These are phyloP conservation scores for Drosophila ogumai DNA, from an alignment of 1,140 invertebrate genomes.

Conservation along the genomic window DNA sequence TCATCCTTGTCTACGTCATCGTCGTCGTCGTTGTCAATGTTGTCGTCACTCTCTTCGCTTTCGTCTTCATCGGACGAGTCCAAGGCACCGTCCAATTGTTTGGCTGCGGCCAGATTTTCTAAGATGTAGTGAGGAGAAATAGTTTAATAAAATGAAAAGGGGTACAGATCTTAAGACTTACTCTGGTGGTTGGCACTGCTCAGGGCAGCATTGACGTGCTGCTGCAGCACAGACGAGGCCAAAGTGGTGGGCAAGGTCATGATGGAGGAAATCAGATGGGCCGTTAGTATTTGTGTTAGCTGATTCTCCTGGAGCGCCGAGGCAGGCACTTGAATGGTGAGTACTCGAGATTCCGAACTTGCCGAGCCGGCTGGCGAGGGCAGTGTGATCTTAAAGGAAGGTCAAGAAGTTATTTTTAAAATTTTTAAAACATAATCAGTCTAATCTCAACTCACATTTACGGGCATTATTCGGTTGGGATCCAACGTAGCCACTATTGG, in stretches of 20 bases:
- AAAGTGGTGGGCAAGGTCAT: slow-evolving; percentile 92
- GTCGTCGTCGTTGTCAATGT: slow-evolving; percentile 89
- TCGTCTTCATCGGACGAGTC: slow-evolving; percentile 92
- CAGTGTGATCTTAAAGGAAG: slow-evolving; percentile 84
- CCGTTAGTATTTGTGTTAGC: slow-evolving; percentile 88
- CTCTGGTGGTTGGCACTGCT: slow-evolving; percentile 86
- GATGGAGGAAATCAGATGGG: slow-evolving; percentile 93
- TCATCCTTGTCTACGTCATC: slow-evolving; percentile 92
- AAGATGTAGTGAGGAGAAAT: neutral
- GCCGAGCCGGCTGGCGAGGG: slow-evolving; percentile 89
- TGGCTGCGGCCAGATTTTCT: slow-evolving; percentile 76
- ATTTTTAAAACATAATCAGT: neutral
- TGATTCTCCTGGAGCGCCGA: slow-evolving; percentile 91
- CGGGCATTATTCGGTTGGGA: slow-evolving; percentile 84
- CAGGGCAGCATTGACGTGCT: slow-evolving; percentile 93
- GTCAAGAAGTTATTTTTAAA: neutral
- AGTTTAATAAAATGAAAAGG: neutral
- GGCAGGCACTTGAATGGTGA: slow-evolving; percentile 94
- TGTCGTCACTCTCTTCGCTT: slow-evolving; percentile 89
- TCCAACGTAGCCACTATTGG: slow-evolving; percentile 83
- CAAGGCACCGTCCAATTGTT: slow-evolving; percentile 88
- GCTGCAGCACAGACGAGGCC: slow-evolving; percentile 92
- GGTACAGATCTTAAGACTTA: slow-evolving; percentile 35
- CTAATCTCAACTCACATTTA: slow-evolving; percentile 64
- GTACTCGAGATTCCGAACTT: slow-evolving; percentile 88